phyloP scores from a whole-genome alignment of 2,113 vertebrate genomes.

The Campylomormyrus numenius region DNA sequence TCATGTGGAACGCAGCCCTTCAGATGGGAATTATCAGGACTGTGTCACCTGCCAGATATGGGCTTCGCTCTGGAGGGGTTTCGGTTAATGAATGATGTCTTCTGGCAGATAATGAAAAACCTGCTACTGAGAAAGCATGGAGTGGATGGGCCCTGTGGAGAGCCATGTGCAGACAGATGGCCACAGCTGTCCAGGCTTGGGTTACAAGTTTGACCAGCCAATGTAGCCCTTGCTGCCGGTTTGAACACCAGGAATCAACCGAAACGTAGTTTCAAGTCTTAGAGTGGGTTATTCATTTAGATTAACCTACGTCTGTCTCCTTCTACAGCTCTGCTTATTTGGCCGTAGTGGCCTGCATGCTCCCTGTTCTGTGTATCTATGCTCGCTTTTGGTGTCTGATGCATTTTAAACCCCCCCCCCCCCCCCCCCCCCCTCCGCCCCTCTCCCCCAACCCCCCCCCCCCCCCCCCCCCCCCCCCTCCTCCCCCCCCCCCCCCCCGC shows the following conservation, averaged over 20 bases:
- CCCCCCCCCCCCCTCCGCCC: not conserved
- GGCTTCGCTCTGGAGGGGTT: not conserved
- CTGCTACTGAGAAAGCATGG: not conserved
- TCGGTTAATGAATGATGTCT: conserved; percentile 8
- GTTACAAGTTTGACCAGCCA: not conserved
- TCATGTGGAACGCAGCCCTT: not conserved
- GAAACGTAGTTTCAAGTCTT: not conserved
- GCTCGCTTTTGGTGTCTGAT: not conserved
- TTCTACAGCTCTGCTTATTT: not conserved
- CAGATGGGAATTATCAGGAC: not conserved
- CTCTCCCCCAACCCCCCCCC: too few relatives aligned
- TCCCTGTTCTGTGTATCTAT: not conserved
- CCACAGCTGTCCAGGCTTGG: not conserved
- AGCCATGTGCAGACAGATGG: not conserved
- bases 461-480: too few relatives aligned
- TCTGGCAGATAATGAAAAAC: not conserved
- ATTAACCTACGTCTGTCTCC: not conserved
- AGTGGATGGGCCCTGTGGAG: not conserved
- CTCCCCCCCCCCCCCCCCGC: too few relatives aligned
- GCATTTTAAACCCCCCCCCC: not conserved
- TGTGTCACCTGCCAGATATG: conserved; percentile 3
- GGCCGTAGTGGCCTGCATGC: not conserved
- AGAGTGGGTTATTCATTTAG: not conserved
- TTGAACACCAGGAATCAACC: not conserved
- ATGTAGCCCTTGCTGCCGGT: not conserved